A percentile compares a stretch with the other conserved stretches of the same genome.
phyloP scores from a whole-genome alignment of 2,888 invertebrate genomes.

The Phytoseiulus persimilis region DNA sequence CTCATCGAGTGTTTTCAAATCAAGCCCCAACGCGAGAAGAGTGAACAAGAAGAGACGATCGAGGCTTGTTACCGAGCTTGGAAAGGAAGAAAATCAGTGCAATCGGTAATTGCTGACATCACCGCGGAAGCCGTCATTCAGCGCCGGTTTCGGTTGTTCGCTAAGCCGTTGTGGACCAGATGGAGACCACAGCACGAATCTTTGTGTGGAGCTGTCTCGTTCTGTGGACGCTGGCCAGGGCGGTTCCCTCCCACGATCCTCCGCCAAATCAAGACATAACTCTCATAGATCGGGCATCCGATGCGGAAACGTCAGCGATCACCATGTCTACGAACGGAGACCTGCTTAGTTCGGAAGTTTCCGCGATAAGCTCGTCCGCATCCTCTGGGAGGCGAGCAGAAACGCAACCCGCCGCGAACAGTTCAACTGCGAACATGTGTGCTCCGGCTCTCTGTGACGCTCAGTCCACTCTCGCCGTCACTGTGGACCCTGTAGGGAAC shows the following conservation, averaged over 20 bases:
- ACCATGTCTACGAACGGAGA: not conserved
- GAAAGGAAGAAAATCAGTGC: too few species aligned
- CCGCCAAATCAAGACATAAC: not conserved
- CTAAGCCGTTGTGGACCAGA: conserved; percentile 1
- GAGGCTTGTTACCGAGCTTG: too few species aligned
- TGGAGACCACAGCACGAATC: not conserved
- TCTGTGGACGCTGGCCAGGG: not conserved
- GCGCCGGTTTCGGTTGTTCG: not conserved
- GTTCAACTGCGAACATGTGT: not conserved
- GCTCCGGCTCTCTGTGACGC: not conserved
- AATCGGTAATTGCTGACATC: too few species aligned
- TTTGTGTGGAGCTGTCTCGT: conserved; percentile 20
- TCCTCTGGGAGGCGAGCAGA: not conserved
- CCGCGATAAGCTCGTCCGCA: not conserved
- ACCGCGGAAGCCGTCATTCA: not conserved
- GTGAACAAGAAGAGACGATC: too few species aligned
- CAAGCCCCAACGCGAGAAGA: not conserved
- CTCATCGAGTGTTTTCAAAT: not conserved
- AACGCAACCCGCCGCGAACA: too few species aligned
- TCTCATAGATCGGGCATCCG: not conserved
- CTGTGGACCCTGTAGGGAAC: conserved; percentile 13
- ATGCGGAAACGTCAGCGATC: not conserved
- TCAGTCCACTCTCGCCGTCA: not conserved
- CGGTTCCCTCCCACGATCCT: conserved; percentile 6
- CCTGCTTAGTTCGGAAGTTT: not conserved